These are phyloP conservation scores for Eublepharis macularius DNA, from an alignment of 2,113 vertebrate genomes.

Conservation along the genomic window DNA sequence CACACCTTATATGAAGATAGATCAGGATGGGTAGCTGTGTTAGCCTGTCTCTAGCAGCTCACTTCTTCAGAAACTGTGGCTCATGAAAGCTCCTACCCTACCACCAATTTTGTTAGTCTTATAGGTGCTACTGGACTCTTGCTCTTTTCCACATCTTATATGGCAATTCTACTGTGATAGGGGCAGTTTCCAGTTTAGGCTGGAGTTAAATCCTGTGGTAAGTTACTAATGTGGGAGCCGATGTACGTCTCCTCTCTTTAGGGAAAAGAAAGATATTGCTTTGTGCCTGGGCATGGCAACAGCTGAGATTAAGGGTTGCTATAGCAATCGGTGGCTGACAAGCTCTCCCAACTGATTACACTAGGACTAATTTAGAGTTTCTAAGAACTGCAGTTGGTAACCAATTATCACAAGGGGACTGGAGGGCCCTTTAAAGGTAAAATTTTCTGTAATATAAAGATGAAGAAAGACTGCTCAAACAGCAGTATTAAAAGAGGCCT, in stretches of 20 bases:
- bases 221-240: background rate
- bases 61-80: too few relatives aligned
- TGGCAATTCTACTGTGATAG: background rate
- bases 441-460: background rate
- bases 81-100: too few relatives aligned
- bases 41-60: too few relatives aligned
- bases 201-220: background rate
- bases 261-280: background rate
- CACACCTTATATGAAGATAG: too few relatives aligned
- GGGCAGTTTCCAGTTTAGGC: background rate
- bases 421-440: background rate
- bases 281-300: background rate
- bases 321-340: background rate
- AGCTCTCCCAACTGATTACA: background rate
- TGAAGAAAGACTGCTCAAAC: too few relatives aligned
- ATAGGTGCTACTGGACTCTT: too few relatives aligned
- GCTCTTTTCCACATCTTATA: too few relatives aligned
- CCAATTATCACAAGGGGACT: background rate
- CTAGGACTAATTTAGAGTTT: background rate
- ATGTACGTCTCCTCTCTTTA: background rate
- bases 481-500: background rate
- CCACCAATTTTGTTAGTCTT: too few relatives aligned
- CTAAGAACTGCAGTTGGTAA: background rate
- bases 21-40: too few relatives aligned
- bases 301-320: constrained; percentile 1